Evolutionary conservation across 2,113 vertebrate genomes (phyloP), one percentile per base, ranked within the genome.

Genomic region (Chionodraco myersi): DNA sequence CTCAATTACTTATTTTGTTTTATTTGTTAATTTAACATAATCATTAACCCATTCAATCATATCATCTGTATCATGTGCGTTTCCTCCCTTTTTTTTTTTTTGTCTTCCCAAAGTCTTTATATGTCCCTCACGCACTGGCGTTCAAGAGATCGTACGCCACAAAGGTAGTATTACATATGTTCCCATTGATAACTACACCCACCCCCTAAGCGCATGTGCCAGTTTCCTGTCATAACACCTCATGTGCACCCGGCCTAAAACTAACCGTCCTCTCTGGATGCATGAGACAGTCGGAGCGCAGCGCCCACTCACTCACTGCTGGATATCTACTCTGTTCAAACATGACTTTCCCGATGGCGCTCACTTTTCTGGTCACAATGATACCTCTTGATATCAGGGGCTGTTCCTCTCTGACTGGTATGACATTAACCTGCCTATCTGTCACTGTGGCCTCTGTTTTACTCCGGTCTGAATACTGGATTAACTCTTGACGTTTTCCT

Each of bases 121-220:
- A 97, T 96, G 96, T 98, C 88, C 98, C 97, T 94, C 97, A 97
- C 85, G 96, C 97, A 93, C 94, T 98, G 97, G 97, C 97, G 92
- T 97, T 98, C 97, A 97, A 97, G 97, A 98, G 97, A 95, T 96
- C 96, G 83, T 97, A 95, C 66, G 95, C 96, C 95, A 94, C 96
- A 92, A 99, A 99, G 98, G 98, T 99, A 99, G 97, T 95, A 95
- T 97, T 23, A 84, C 92, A 86, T 91, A 94, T 72, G 78, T 94
- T 95, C 84, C 92, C 89, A 72, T 84, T 89, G 82, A 93, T 63
- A 76, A 74, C 80, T 89, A 84, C 10, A 26, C 18, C 12, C 18
- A 14, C 23, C 57, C 60, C 8, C 58, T 48, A 64, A 78, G 90
- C 94, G 96, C 96, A 96, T 96, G 96, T 90, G 69, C 70, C 92